Percentiles rank a stretch among this genome's conserved stretches.
These are phyloP conservation scores for Argyrosomus regius DNA, from an alignment of 2,797 vertebrate species.

Conservation along the genomic window DNA sequence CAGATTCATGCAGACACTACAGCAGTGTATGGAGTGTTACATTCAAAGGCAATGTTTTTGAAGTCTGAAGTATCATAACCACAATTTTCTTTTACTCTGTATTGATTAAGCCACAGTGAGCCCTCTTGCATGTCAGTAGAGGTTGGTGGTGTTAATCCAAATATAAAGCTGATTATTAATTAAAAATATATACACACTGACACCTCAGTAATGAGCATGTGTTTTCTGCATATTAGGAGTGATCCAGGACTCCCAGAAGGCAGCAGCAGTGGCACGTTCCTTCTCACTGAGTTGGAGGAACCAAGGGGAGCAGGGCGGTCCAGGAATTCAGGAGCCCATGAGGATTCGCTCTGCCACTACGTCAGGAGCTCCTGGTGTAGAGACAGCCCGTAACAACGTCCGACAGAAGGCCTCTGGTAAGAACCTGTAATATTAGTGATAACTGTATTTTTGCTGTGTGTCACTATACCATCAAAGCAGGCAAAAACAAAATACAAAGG, in stretches of 20 bases:
- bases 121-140: neutral
- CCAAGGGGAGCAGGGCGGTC: constrained; percentile 85
- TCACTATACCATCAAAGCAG: constrained; percentile 12
- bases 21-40: neutral
- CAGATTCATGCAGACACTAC: neutral
- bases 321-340: constrained; percentile 91
- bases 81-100: neutral
- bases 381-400: constrained; percentile 95
- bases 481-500: constrained; percentile 10
- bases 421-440: constrained; percentile 22
- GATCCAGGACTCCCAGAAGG: constrained; percentile 90
- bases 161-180: neutral
- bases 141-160: neutral
- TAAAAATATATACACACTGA: neutral
- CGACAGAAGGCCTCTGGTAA: constrained; percentile 96
- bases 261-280: constrained; percentile 90
- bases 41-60: neutral
- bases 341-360: constrained; percentile 96
- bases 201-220: neutral
- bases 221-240: constrained; percentile 83
- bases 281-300: constrained; percentile 97
- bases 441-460: neutral
- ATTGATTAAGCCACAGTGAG: neutral
- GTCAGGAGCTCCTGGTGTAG: constrained; percentile 94
- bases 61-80: neutral